A percentile compares a stretch with the other conserved stretches of the same genome.
Conservation (phyloP, 2,888 invertebrate species). For the Cantharis flavilabris region DNA sequence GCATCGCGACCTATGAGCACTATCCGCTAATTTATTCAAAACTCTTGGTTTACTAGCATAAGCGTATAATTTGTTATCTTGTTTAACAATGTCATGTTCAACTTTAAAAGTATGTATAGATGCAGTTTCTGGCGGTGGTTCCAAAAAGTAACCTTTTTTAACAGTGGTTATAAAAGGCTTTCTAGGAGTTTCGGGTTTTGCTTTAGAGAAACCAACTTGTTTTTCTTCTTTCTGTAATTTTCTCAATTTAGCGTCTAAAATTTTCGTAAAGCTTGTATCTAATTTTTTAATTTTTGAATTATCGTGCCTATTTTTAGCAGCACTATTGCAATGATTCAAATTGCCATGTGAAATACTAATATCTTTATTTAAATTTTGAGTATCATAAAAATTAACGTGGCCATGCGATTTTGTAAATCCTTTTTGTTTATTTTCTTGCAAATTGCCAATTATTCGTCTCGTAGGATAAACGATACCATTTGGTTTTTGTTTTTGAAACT, state of each 20-base stretch:
- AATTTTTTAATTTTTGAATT: constrained; percentile 47
- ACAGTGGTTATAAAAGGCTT: constrained; percentile 81
- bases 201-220: constrained; percentile 37
- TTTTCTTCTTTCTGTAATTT: constrained; percentile 67
- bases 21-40: constrained; percentile 47
- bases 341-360: constrained; percentile 57
- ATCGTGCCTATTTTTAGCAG: constrained; percentile 47
- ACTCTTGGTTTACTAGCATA: constrained; percentile 69
- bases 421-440: constrained; percentile 47
- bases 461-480: constrained; percentile 63
- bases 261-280: constrained; percentile 67
- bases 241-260: constrained; percentile 72
- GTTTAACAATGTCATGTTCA: constrained; percentile 28
- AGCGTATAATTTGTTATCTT: constrained; percentile 62
- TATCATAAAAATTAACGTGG: constrained; percentile 38
- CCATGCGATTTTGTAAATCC: constrained; percentile 51
- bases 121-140: constrained; percentile 76
- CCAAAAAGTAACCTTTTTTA: constrained; percentile 76
- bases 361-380: constrained; percentile 45
- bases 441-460: constrained; percentile 51
- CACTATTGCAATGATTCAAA: constrained; percentile 48
- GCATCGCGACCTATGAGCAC: constrained; percentile 48
- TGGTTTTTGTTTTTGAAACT: constrained; percentile 54
- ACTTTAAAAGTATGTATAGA: constrained; percentile 62
- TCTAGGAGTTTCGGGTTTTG: constrained; percentile 37